These are phyloP conservation scores for Drosophila suzukii DNA, from an alignment of 1,140 invertebrate species.

Conservation along the genomic window DNA sequence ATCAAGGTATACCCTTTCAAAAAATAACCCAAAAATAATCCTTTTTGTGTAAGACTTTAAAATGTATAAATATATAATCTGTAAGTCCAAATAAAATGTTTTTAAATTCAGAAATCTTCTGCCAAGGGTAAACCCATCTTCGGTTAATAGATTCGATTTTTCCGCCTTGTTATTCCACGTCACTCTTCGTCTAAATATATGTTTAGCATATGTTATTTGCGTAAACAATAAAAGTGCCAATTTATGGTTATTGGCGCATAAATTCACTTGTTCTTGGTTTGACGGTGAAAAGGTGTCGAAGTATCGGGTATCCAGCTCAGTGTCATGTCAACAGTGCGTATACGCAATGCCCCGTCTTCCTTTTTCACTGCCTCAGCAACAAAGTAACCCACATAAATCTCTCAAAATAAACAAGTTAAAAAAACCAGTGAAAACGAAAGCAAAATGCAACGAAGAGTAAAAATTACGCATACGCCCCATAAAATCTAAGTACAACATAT, in stretches of 20 bases:
- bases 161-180: neutral
- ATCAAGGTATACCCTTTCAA: neutral
- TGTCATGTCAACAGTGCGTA: constrained; percentile 54
- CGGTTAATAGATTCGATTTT: neutral
- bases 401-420: constrained; percentile 48
- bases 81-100: neutral
- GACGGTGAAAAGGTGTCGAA: constrained; percentile 51
- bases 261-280: constrained; percentile 53
- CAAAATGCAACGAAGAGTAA: constrained; percentile 79
- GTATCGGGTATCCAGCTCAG: constrained; percentile 35
- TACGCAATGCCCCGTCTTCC: constrained; percentile 22
- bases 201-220: constrained; percentile 59
- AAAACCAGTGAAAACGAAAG: constrained; percentile 51
- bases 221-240: constrained; percentile 68
- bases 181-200: constrained; percentile 44
- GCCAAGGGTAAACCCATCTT: neutral
- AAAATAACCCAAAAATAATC: neutral
- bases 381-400: constrained; percentile 76
- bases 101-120: neutral
- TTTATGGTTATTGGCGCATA: constrained; percentile 76
- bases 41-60: too few species aligned
- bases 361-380: constrained; percentile 24
- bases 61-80: too few species aligned
- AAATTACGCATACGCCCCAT: constrained; percentile 82
- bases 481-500: constrained; percentile 83